These are phyloP conservation scores for Volucella inanis DNA, from an alignment of 2,888 invertebrate genomes.

Conservation along the genomic window DNA sequence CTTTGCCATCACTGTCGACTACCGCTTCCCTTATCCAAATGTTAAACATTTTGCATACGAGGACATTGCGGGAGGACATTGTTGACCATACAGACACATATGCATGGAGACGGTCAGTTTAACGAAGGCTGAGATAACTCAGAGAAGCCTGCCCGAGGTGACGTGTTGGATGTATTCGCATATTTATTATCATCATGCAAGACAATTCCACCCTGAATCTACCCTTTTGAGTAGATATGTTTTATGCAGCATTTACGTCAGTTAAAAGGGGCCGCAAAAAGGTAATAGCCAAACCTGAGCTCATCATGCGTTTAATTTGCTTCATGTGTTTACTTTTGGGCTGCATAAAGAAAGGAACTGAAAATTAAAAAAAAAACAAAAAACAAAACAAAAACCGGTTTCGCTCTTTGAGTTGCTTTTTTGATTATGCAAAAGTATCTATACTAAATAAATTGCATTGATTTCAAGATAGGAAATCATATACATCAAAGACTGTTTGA, in stretches of 20 bases:
- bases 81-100: constrained; percentile 18
- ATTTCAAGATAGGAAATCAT: too few relatives aligned
- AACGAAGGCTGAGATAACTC: constrained; percentile 47
- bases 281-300: constrained; percentile 4
- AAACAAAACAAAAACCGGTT: too few relatives aligned
- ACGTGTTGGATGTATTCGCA: constrained; percentile 31
- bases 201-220: constrained; percentile 35
- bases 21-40: constrained; percentile 22
- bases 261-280: constrained; percentile 30
- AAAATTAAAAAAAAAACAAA: constrained; percentile 53
- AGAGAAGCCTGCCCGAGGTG: constrained; percentile 44
- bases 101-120: constrained; percentile 39
- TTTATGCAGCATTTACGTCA: constrained; percentile 15
- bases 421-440: not conserved
- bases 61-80: constrained; percentile 37
- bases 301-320: constrained; percentile 50
- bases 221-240: not conserved
- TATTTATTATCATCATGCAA: constrained; percentile 58
- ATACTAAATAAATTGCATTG: too few relatives aligned
- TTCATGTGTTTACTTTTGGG: constrained; percentile 42
- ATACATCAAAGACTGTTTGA: too few relatives aligned
- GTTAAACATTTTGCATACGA: constrained; percentile 30
- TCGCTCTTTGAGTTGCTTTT: not conserved
- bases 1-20: constrained; percentile 37
- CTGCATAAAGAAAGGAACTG: constrained; percentile 32